phyloP scores from a whole-genome alignment of 2,113 vertebrate species.

The Cryptotis parvus region DNA sequence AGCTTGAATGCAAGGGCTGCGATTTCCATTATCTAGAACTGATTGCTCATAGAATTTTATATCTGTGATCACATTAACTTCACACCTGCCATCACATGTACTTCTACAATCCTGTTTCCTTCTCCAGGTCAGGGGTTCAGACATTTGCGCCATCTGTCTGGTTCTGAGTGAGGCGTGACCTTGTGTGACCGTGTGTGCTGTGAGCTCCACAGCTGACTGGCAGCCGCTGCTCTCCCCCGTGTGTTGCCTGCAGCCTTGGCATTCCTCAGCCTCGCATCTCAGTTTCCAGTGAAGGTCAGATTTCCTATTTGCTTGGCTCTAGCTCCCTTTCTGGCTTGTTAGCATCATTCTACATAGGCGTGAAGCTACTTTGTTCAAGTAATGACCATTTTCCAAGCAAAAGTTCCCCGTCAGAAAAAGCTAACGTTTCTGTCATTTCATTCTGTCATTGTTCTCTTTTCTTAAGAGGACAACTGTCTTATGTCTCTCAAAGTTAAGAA shows the following conservation, averaged over 20 bases:
- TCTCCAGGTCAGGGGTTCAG: background rate
- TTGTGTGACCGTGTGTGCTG: background rate
- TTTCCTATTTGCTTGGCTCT: background rate
- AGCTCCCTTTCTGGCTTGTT: background rate
- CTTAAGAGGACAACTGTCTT: background rate
- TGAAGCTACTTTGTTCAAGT: background rate
- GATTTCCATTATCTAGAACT: background rate
- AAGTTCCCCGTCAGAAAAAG: background rate
- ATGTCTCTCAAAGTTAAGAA: slow-evolving; percentile 12
- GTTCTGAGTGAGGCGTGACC: background rate
- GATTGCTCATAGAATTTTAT: background rate
- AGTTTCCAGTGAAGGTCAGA: background rate
- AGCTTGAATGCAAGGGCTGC: too few relatives aligned
- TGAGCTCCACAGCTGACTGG: rapidly evolving
- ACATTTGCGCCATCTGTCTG: rapidly evolving
- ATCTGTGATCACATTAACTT: background rate
- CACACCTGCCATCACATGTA: too few relatives aligned
- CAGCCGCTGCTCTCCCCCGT: rapidly evolving
- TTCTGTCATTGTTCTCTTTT: background rate
- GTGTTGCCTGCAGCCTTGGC: rapidly evolving
- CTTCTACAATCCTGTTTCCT: background rate
- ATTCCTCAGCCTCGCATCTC: rapidly evolving
- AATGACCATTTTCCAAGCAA: background rate
- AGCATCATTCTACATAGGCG: background rate
- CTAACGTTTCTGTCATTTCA: background rate